Conservation (phyloP, 2,797 vertebrate genomes). For the Sebastes aleutianus region DNA sequence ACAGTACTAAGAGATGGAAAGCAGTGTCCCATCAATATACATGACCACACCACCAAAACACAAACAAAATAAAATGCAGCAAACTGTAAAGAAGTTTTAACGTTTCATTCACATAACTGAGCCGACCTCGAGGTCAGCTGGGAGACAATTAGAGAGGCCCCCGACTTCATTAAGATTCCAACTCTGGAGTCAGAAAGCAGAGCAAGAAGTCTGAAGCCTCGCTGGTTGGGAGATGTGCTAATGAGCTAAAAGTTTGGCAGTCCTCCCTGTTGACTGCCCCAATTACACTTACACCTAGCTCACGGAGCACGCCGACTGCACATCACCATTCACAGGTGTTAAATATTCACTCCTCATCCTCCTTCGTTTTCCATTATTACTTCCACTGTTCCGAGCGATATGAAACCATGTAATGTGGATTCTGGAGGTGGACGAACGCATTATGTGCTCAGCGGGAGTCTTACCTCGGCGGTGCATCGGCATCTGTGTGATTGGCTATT, state of each 20-base stretch:
- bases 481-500: slow-evolving; percentile 36
- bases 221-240: background rate
- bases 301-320: background rate
- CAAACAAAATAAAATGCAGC: background rate
- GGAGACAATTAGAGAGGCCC: slow-evolving; percentile 5
- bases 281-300: slow-evolving; percentile 15
- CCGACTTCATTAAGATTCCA: slow-evolving; percentile 25
- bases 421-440: slow-evolving; percentile 3
- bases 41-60: background rate
- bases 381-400: background rate
- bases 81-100: background rate
- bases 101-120: slow-evolving; percentile 1
- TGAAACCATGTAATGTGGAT: slow-evolving; percentile 22
- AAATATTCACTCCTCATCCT: slow-evolving; percentile 7
- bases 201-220: background rate
- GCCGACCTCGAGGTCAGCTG: slow-evolving; percentile 6
- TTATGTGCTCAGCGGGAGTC: slow-evolving; percentile 10
- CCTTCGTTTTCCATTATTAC: slow-evolving; percentile 6
- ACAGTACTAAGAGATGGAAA: background rate
- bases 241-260: slow-evolving; percentile 28
- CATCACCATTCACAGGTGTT: slow-evolving; percentile 10
- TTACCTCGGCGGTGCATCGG: background rate
- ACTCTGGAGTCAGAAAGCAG: background rate
- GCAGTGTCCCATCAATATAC: background rate
- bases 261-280: slow-evolving; percentile 15